A percentile compares a stretch with the other conserved stretches of the same genome.
These are phyloP conservation scores for Encarsia formosa DNA, from an alignment of 2,888 invertebrate genomes.

Conservation along the genomic window DNA sequence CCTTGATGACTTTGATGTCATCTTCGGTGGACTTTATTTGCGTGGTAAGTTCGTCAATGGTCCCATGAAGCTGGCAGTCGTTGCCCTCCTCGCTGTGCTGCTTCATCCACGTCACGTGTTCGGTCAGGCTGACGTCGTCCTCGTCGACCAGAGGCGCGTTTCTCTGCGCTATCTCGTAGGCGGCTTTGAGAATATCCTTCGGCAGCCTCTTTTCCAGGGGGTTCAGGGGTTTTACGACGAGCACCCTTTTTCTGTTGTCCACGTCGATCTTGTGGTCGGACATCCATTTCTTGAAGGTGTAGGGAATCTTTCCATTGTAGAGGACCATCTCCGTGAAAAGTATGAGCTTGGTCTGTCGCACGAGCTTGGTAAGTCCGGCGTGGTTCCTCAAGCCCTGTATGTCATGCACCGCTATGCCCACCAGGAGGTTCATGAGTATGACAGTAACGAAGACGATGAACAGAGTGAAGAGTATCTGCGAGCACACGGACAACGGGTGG, in stretches of 20 bases:
- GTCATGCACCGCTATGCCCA: conserved; percentile 51
- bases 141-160: conserved; percentile 37
- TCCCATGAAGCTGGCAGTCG: conserved; percentile 31
- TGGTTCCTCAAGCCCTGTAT: conserved; percentile 53
- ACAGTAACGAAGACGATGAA: conserved; percentile 50
- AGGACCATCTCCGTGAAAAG: conserved; percentile 52
- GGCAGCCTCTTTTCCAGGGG: conserved; percentile 52
- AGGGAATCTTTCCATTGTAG: conserved; percentile 49
- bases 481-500: conserved; percentile 45
- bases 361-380: conserved; percentile 52
- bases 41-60: conserved; percentile 36
- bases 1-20: conserved; percentile 38
- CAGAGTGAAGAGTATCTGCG: conserved; percentile 47
- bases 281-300: conserved; percentile 47
- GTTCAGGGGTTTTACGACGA: conserved; percentile 53
- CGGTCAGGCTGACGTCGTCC: conserved; percentile 34
- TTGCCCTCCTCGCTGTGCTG: conserved; percentile 33
- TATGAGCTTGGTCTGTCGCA: conserved; percentile 53
- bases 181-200: conserved; percentile 49
- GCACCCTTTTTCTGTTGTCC: conserved; percentile 48
- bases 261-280: conserved; percentile 49
- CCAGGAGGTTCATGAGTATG: conserved; percentile 49
- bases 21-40: conserved; percentile 40
- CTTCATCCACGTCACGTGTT: conserved; percentile 37
- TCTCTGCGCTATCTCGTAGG: conserved; percentile 51